A percentile compares a stretch with the other conserved stretches of the same genome.
These are phyloP conservation scores for Miltochrista miniata DNA, from an alignment of 2,888 invertebrate genomes.

Conservation along the genomic window DNA sequence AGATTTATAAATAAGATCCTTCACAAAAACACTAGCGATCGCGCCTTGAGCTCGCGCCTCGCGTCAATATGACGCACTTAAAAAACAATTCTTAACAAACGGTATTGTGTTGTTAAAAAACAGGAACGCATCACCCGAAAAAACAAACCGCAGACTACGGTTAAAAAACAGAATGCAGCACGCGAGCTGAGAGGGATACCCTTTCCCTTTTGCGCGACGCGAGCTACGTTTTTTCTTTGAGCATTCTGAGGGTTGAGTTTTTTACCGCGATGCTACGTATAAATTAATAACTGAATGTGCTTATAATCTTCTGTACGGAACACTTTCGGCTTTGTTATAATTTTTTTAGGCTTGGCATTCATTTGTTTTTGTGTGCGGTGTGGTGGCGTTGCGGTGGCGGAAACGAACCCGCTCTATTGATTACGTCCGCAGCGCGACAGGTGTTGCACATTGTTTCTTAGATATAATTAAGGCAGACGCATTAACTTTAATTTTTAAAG, in stretches of 20 bases:
- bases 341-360: constrained; percentile 62
- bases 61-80: constrained; percentile 78
- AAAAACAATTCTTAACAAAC: constrained; percentile 76
- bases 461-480: constrained; percentile 18
- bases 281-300: constrained; percentile 83
- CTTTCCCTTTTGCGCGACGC: constrained; percentile 82
- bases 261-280: constrained; percentile 77
- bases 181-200: constrained; percentile 77
- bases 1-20: constrained; percentile 76
- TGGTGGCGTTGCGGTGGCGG: constrained; percentile 52
- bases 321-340: constrained; percentile 80
- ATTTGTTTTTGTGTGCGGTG: constrained; percentile 72
- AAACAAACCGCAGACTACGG: constrained; percentile 79
- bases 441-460: constrained; percentile 47
- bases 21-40: constrained; percentile 67
- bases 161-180: constrained; percentile 82
- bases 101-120: constrained; percentile 82
- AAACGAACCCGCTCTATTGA: constrained; percentile 71
- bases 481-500: constrained; percentile 12
- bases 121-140: constrained; percentile 75
- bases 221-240: constrained; percentile 74
- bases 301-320: constrained; percentile 79
- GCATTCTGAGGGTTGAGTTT: constrained; percentile 77
- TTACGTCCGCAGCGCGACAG: constrained; percentile 70
- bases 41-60: constrained; percentile 69